phyloP scores from a whole-genome alignment of 2,113 vertebrate species.

The Anhinga anhinga region DNA sequence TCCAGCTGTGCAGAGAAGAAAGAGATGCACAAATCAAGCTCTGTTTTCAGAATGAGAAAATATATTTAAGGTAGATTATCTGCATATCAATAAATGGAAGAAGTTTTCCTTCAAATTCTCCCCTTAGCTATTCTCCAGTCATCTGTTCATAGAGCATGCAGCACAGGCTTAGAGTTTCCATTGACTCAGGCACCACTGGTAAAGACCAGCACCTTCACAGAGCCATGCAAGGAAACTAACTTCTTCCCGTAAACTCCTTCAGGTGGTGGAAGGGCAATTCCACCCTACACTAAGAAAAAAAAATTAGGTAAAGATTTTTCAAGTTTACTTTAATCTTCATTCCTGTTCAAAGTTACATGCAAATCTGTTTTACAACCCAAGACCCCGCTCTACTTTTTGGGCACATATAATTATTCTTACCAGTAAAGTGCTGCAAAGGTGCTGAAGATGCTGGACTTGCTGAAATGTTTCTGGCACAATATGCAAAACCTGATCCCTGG shows the following conservation, averaged over 20 bases:
- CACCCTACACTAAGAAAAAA: neutral
- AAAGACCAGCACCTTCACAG: neutral
- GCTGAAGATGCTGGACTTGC: conserved; percentile 48
- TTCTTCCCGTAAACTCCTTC: neutral
- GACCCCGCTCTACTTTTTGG: neutral
- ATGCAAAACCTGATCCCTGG: conserved; percentile 47
- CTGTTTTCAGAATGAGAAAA: neutral
- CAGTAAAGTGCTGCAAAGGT: neutral
- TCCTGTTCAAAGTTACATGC: neutral
- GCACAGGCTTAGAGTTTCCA: neutral
- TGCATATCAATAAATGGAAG: neutral
- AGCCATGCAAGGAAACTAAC: neutral
- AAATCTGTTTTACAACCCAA: neutral
- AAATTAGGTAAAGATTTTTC: neutral
- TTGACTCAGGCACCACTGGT: neutral
- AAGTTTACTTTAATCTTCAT: neutral
- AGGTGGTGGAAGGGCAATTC: neutral
- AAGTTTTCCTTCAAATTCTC: neutral
- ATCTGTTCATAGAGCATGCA: neutral
- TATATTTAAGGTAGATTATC: neutral
- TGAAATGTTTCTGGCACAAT: conserved; percentile 42
- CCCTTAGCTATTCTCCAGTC: neutral
- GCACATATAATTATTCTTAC: neutral
- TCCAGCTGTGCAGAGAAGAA: conserved; percentile 26
- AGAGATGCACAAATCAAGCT: neutral